A percentile compares a stretch with the other conserved stretches of the same genome.
These are phyloP conservation scores for Pectinophora gossypiella DNA, from an alignment of 1,140 invertebrate species.

Conservation along the genomic window DNA sequence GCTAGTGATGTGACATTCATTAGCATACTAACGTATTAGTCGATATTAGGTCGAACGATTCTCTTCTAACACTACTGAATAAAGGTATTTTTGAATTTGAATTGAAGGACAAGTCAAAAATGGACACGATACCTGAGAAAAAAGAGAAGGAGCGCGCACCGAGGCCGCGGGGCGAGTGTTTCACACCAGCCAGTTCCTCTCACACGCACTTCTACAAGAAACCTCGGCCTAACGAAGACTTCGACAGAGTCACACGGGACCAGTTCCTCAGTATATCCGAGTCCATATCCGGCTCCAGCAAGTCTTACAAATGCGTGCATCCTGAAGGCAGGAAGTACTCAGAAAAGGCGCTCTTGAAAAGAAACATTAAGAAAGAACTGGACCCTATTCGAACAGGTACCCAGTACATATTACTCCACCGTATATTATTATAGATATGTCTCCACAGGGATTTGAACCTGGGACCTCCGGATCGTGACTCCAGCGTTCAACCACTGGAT, in stretches of 20 bases:
- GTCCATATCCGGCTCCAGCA: conserved; percentile 40
- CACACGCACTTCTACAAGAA: conserved; percentile 36
- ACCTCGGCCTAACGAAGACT: conserved; percentile 14
- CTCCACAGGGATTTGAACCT: too few relatives aligned
- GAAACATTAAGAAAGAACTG: conserved; percentile 37
- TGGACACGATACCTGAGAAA: background rate
- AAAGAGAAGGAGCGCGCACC: background rate
- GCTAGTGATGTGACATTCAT: too few relatives aligned
- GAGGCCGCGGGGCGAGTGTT: conserved; percentile 6
- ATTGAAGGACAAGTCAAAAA: too few relatives aligned
- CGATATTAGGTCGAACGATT: too few relatives aligned
- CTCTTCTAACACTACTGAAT: too few relatives aligned
- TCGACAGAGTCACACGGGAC: conserved; percentile 29
- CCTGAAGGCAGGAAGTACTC: conserved; percentile 39
- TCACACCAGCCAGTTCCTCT: conserved; percentile 27
- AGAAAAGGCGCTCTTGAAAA: conserved; percentile 30
- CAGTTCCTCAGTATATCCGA: conserved; percentile 35
- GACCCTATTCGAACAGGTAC: conserved; percentile 42
- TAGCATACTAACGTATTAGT: too few relatives aligned
- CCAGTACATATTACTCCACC: too few relatives aligned
- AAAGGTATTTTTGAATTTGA: too few relatives aligned
- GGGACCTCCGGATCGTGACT: too few relatives aligned
- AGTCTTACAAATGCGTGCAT: conserved; percentile 40
- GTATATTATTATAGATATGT: too few relatives aligned
- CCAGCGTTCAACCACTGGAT: too few relatives aligned